These are phyloP conservation scores for Galago senegalensis DNA, from an alignment of 2,797 vertebrate species.

Conservation along the genomic window DNA sequence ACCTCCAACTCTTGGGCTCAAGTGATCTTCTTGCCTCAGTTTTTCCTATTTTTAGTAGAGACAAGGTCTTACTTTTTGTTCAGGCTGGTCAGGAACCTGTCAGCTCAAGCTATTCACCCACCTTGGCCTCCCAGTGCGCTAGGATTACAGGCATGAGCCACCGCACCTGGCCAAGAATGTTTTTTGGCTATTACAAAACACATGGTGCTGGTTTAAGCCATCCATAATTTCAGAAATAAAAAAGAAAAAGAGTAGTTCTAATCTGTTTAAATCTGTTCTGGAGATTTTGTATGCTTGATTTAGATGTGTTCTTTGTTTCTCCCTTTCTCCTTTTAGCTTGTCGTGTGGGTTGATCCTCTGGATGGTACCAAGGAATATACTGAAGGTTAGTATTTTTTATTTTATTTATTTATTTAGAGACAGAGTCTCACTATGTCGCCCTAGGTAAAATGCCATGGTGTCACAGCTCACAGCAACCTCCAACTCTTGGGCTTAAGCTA, in stretches of 20 bases:
- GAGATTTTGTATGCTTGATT: background rate
- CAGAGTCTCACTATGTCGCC: too few relatives aligned
- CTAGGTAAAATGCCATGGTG: too few relatives aligned
- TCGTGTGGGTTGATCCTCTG: conserved; percentile 99
- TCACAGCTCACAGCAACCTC: too few relatives aligned
- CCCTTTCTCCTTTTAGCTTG: conserved; percentile 91
- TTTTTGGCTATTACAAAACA: background rate
- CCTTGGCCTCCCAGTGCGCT: too few relatives aligned
- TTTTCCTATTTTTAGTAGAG: too few relatives aligned
- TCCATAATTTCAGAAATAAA: background rate
- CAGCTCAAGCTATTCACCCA: too few relatives aligned
- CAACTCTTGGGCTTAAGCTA: too few relatives aligned
- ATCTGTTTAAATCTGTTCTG: background rate
- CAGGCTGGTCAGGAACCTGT: too few relatives aligned
- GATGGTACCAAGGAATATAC: conserved; percentile 99
- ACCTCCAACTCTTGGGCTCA: too few relatives aligned
- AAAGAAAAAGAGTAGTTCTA: background rate
- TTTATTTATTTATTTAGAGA: background rate
- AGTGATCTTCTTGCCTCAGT: too few relatives aligned
- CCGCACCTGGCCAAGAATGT: background rate
- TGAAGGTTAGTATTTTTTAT: conserved; percentile 92
- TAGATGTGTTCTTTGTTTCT: conserved; percentile 21
- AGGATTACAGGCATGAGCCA: too few relatives aligned
- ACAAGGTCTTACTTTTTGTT: too few relatives aligned
- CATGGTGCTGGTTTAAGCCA: background rate